A percentile compares a stretch with the other conserved stretches of the same genome.
Evolutionary conservation across 2,888 invertebrate species (phyloP).

Genomic region (Trachelus iudaicus): DNA sequence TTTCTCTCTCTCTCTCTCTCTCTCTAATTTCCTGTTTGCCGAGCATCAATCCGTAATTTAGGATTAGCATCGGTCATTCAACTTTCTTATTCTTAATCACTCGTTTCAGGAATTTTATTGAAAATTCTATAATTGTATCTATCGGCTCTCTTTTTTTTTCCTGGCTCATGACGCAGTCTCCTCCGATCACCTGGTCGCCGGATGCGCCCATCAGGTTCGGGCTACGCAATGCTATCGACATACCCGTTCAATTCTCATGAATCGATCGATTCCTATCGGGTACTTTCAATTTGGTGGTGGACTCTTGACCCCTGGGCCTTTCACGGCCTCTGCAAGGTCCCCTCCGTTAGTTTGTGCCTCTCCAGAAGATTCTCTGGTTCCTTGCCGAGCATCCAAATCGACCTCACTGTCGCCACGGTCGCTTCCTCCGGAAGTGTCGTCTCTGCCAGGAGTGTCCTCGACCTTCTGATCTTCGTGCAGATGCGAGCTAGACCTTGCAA

Average conservation of each 20-base stretch:
- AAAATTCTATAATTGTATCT: neutral
- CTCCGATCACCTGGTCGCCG: neutral
- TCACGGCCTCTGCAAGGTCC: neutral
- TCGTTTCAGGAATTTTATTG: neutral
- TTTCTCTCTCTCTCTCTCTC: neutral
- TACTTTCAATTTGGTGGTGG: neutral
- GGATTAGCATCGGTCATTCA: no score
- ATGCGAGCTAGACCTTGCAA: slow-evolving; percentile 11
- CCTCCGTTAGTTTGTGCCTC: neutral
- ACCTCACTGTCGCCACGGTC: neutral
- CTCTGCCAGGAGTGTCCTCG: slow-evolving; percentile 10
- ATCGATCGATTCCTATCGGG: neutral
- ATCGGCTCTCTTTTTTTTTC: neutral
- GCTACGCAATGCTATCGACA: neutral
- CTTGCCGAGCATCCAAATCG: neutral
- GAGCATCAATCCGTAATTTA: no score
- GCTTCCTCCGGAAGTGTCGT: neutral
- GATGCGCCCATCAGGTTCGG: neutral
- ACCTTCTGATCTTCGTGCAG: slow-evolving; percentile 12
- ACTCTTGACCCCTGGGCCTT: neutral
- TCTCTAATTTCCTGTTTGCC: no score
- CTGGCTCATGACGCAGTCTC: neutral
- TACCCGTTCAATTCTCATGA: neutral
- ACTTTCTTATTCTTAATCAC: no score
- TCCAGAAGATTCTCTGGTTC: neutral